These are phyloP conservation scores for Perodicticus potto DNA, from an alignment of 2,797 vertebrate species.

Conservation along the genomic window DNA sequence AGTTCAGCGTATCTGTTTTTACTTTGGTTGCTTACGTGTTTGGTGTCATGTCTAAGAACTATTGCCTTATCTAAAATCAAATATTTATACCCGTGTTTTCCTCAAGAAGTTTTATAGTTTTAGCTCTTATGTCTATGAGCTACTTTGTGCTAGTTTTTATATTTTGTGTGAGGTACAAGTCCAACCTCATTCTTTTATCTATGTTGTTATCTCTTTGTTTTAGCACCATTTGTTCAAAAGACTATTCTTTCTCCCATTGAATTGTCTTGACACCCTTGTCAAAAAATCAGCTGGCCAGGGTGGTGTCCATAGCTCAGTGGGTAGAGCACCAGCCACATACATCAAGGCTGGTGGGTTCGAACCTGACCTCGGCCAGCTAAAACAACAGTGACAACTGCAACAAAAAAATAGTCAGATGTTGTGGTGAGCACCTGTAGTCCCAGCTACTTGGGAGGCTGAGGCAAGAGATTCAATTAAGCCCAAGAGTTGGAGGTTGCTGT, in stretches of 20 bases:
- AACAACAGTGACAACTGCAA: too few species aligned
- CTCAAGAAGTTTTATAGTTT: constrained; percentile 29
- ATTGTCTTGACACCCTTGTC: not conserved
- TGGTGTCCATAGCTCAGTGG: too few species aligned
- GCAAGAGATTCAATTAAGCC: too few species aligned
- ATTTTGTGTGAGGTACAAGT: not conserved
- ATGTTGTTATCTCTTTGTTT: not conserved
- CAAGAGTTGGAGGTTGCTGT: too few species aligned
- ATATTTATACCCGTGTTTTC: constrained; percentile 15
- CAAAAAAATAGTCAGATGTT: too few species aligned
- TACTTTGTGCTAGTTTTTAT: constrained; percentile 35
- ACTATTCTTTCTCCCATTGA: not conserved
- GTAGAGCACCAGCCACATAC: too few species aligned
- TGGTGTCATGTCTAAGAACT: constrained; percentile 38
- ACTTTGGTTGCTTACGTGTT: not conserved
- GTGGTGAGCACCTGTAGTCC: too few species aligned
- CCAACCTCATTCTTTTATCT: not conserved
- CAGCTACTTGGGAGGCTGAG: too few species aligned
- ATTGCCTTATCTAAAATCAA: constrained; percentile 9
- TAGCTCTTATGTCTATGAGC: constrained; percentile 15
- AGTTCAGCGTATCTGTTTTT: not conserved
- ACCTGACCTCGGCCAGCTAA: too few species aligned
- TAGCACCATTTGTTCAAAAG: not conserved
- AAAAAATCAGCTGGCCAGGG: not conserved
- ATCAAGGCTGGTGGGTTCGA: too few species aligned